Base-by-base conservation (phyloP, 1,140 invertebrate genomes). In the Meloidogyne exigua region DNA sequence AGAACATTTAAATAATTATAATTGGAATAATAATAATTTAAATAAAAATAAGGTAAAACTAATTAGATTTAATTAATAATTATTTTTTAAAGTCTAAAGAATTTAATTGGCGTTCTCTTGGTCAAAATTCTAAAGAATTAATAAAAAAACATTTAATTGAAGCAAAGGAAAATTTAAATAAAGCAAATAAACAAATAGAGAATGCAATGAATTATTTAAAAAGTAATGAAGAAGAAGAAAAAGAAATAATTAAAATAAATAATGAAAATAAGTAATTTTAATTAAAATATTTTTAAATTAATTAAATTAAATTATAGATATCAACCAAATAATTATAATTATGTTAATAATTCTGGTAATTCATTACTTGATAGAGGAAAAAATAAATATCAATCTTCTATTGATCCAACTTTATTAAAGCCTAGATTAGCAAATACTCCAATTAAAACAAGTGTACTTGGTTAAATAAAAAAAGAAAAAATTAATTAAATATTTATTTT, bases 351-450 rank as follows among this genome's bases (percentile, higher is more conserved):
- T 39, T 39, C 36, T 39, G 36, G 36, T 39, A 39, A 57, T 57
- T 57, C 49, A n/a, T 57, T 57, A n/a, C 49, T 57, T 57, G 49
- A 57, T 57, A 57, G n/a, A n/a, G 49, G 49, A n/a, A 57, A 57
- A 9, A 57, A 57, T n/a, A 18, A 57, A 57, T 5, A n/a, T 9
- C 1, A 57, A 49, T 49, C 13, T 3, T 15, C 44, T 39, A 39
- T 39, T 39, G 9, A 4, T 57, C n/a, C 18, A 57, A n/a, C 18
- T n/a, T n/a, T n/a, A 57, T 57, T 57, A n/a, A 57, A n/a, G 9
- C 49, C 49, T n/a, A 57, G 49, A 57, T n/a, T 57, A n/a, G 49
- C n/a, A n/a, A 57, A 57, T 57, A n/a, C 49, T 7, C 49, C 49
- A 57, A n/a, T 57, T n/a, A 57, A 57, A n/a, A 57, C 49, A n/a